These are phyloP conservation scores for Fulica atra DNA, from an alignment of 2,113 vertebrate species.

Conservation along the genomic window DNA sequence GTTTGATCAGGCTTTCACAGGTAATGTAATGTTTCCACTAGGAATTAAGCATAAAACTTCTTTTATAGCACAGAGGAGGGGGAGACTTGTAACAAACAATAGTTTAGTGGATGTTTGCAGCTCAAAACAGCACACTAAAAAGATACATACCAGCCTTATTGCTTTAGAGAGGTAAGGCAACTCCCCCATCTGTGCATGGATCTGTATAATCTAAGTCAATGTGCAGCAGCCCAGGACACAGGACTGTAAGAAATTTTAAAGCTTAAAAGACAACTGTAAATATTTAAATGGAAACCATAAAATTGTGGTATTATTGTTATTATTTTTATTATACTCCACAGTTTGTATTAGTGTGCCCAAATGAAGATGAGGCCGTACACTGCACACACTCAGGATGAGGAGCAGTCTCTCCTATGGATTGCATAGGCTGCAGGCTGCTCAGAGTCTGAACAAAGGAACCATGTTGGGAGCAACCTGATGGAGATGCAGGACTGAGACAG, in stretches of 20 bases:
- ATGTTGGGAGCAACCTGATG: background rate
- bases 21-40: conserved; percentile 63
- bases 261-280: background rate
- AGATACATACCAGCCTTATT: background rate
- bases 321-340: background rate
- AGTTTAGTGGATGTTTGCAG: background rate
- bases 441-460: background rate
- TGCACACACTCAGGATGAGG: fast-evolving
- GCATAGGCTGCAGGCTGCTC: background rate
- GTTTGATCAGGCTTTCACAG: conserved; percentile 51
- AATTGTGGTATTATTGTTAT: background rate
- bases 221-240: background rate
- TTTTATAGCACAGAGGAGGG: background rate
- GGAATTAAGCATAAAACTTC: conserved; percentile 58
- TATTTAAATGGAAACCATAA: background rate
- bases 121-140: background rate
- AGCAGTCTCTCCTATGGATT: fast-evolving
- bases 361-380: background rate
- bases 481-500: background rate
- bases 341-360: background rate
- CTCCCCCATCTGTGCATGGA: background rate
- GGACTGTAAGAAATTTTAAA: background rate
- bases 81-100: background rate
- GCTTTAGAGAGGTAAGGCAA: background rate
- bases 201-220: background rate